phyloP scores from a whole-genome alignment of 2,797 vertebrate species.

The Enteromius trimaculatus region DNA sequence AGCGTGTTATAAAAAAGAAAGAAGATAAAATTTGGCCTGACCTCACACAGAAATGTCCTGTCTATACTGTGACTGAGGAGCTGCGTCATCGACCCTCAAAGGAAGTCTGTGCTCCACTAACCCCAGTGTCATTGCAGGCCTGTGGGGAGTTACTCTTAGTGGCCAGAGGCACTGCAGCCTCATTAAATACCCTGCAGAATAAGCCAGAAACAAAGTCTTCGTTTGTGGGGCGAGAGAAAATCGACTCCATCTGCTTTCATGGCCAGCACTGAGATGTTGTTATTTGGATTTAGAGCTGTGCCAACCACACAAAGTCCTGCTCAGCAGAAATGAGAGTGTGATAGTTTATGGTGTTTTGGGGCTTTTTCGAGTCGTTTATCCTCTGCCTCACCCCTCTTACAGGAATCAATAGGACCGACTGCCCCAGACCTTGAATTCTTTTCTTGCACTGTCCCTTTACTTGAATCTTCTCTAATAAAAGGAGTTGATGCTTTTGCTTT shows the following conservation, averaged over 20 bases:
- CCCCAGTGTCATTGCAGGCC: background rate
- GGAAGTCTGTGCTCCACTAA: constrained; percentile 29
- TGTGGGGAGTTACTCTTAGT: constrained; percentile 14
- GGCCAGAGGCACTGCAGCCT: constrained; percentile 18
- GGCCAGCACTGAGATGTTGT: constrained; percentile 38
- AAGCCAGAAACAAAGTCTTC: constrained; percentile 21
- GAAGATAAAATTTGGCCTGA: background rate
- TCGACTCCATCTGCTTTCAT: constrained; percentile 32
- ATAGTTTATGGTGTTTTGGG: constrained; percentile 39
- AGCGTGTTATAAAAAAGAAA: background rate
- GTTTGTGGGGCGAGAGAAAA: constrained; percentile 27
- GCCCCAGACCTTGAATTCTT: background rate
- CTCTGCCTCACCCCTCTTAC: background rate
- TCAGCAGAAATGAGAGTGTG: constrained; percentile 41
- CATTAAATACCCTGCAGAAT: constrained; percentile 35
- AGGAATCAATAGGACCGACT: background rate
- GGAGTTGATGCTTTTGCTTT: background rate
- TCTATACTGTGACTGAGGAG: background rate
- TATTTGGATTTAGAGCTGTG: constrained; percentile 45
- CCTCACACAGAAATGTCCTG: background rate
- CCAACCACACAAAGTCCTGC: constrained; percentile 14
- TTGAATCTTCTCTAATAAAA: constrained; percentile 1
- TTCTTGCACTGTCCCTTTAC: background rate
- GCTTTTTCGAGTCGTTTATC: constrained; percentile 38
- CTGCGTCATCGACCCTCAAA: background rate